Conservation (phyloP, 2,113 vertebrate species). For the Proterorhinus semilunaris region DNA sequence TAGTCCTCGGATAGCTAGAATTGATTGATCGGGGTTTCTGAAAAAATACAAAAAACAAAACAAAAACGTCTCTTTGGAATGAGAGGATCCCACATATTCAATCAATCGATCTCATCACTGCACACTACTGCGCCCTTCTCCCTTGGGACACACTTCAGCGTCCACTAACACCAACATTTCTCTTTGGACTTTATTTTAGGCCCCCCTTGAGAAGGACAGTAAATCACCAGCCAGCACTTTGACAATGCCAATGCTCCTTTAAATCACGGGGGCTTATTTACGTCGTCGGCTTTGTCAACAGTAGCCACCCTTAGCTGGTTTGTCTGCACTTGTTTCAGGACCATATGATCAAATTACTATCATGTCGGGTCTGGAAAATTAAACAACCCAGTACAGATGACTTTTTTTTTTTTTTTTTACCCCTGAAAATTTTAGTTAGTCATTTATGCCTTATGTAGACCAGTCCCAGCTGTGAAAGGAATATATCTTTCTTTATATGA, state of each 20-base stretch:
- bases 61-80: too few species aligned
- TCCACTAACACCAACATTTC: conserved; percentile 10
- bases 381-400: too few species aligned
- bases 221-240: conserved; percentile 9
- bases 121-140: conserved; percentile 42
- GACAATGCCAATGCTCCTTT: neutral
- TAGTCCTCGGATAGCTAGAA: too few species aligned
- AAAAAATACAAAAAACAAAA: too few species aligned
- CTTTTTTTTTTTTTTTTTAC: too few species aligned
- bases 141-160: conserved; percentile 31
- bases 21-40: too few species aligned
- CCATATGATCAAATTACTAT: neutral
- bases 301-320: conserved; percentile 19
- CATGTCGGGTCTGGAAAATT: too few species aligned
- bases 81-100: too few species aligned
- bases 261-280: conserved; percentile 6
- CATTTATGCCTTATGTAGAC: too few species aligned
- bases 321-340: neutral
- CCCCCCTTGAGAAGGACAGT: conserved; percentile 3
- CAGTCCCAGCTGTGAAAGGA: too few species aligned
- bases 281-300: conserved; percentile 17
- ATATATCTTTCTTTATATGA: too few species aligned
- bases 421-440: too few species aligned
- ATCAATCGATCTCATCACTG: conserved; percentile 22
- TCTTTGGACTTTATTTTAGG: conserved; percentile 18